Conservation (phyloP, 2,113 vertebrate species). For the Origma solitaria region DNA sequence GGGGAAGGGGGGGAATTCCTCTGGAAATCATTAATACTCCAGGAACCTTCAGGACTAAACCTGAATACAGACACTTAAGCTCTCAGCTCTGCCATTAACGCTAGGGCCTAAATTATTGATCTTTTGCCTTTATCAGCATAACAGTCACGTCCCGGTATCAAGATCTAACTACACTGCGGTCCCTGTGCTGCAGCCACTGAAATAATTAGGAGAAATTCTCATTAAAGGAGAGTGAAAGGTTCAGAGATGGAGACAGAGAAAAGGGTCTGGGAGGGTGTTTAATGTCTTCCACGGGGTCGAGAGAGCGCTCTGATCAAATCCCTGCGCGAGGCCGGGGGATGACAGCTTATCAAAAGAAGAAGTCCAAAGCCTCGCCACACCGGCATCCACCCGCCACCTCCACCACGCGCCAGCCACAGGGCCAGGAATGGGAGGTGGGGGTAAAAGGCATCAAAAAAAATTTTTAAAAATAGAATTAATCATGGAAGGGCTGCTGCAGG, state of each 20-base stretch:
- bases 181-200: constrained; percentile 90
- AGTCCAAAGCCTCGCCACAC: constrained; percentile 42
- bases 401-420: rapidly evolving
- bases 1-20: constrained; percentile 13
- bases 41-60: constrained; percentile 65
- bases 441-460: constrained; percentile 43
- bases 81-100: constrained; percentile 88
- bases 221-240: constrained; percentile 89
- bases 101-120: constrained; percentile 98
- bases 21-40: constrained; percentile 67
- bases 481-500: neutral
- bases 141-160: constrained; percentile 89
- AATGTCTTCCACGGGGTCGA: constrained; percentile 80
- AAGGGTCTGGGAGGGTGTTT: constrained; percentile 80
- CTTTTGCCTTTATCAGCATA: constrained; percentile 91
- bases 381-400: neutral
- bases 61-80: constrained; percentile 86
- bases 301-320: constrained; percentile 79
- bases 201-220: constrained; percentile 99
- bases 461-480: constrained; percentile 34
- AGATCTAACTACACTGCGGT: constrained; percentile 86
- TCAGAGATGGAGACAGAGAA: constrained; percentile 71
- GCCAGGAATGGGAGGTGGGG: neutral
- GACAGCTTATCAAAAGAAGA: constrained; percentile 77
- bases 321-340: constrained; percentile 52